Base-by-base conservation (phyloP, 2,888 invertebrate species). In the Electrophaes corylata region DNA sequence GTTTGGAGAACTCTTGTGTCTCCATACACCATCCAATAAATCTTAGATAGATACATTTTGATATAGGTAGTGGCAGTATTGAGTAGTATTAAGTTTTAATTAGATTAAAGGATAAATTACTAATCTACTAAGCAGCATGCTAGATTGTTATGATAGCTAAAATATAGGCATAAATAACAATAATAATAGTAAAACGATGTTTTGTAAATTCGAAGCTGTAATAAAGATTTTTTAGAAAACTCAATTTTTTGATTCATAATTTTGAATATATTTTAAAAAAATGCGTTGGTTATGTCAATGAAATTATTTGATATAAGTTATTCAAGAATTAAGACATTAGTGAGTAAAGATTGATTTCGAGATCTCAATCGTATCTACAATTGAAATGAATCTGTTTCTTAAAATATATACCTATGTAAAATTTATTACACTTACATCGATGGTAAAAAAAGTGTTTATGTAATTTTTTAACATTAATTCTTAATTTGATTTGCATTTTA, bases 51-150 rank as follows among this genome's bases (percentile, higher is more conserved):
- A 10, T 8, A 10, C 10, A 10, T 29, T 29, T 29, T 29, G 8
- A 29, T 29, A 10, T n/a, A n/a, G n/a, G n/a, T n/a, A n/a, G n/a
- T 10, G 2, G 10, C 26, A 35, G 14, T 6, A 4, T n/a, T n/a
- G n/a, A 4, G 33, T 33, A 35, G 14, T 14, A 35, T 12, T 35
- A 14, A 35, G 35, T 33, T 33, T 40, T 5, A 26, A 2, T 23
- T 23, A 37, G 8, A 33, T 33, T 23, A 37, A 8, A 35, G 35
- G 23, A 23, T 26, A 37, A 26, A 16, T 23, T 37, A 47, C 54
- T 54, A 58, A 10, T 55, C 54, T 62, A 57, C 46, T 31, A 35
- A 55, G 58, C 50, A 41, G 48, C 58, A 58, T 58, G 55, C 57
- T 31, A 47, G 40, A 41, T 43, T 20, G 20, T 40, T 53, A 48